Evolutionary conservation across 2,888 invertebrate genomes (phyloP), one percentile per base, ranked within the genome.

Genomic region (Conus canariensis): DNA sequence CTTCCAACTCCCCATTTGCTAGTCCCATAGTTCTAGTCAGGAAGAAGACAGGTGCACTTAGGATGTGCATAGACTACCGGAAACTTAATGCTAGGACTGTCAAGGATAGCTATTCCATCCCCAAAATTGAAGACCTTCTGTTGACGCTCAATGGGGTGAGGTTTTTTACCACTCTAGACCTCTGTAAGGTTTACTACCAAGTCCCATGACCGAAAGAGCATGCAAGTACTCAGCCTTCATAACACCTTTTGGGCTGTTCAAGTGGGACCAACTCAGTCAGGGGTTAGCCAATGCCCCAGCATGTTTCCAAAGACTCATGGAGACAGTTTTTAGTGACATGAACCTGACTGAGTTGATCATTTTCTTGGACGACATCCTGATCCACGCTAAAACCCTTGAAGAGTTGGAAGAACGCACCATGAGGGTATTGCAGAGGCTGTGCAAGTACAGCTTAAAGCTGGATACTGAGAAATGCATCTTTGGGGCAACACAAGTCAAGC

Each of bases 21-120:
- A 90, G 86, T 25, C 86, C 86, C 14, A 90, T 90, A 56, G 83
- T 90, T 16, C 25, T 90, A 58, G 90, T 90, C 6, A 25, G 83
- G n/a, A 90, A 87, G 64, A 25, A 59, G 56, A n/a, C 30, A 4
- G 56, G 70, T 45, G 30, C 56, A 22, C 56, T 90, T 14, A 25
- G 87, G 30, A 58, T 90, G 56, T 88, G 90, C 30, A 56, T 87
- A 0, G 87, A 87, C 59, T 90, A 90, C 70, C 58, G 83, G 19
- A 64, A 58, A 6, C n/a, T 82, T 7, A 90, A 87, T 22, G 58
- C 45, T 9, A 25, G 70, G 3, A 90, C 87, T 14, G 16, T 59
- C 60, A 64, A 64, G 60, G 60, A 64, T 7, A 64, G 60, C 60
- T 64, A 64, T 7, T 10, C 60, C 60, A 64, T 64, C 16, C 60